Base-by-base conservation (phyloP, 2,113 vertebrate species). In the Pedetes capensis region DNA sequence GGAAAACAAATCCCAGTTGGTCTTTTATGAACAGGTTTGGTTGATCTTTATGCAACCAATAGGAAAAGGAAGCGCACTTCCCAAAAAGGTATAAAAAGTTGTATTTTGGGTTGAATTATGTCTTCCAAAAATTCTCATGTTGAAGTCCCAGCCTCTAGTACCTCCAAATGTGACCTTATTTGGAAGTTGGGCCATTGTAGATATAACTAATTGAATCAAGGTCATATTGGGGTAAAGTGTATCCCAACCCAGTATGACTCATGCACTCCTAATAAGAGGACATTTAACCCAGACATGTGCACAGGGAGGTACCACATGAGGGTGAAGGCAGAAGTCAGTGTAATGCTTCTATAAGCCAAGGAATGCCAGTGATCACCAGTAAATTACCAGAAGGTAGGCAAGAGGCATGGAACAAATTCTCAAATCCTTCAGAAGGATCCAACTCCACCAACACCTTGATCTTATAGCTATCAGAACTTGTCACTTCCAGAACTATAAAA, bases 1-100 rank as follows among this genome's bases (percentile, higher is more conserved):
- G 12, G 22, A 76, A 66, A 55, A 79, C 0, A 74, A 95, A 93
- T 97, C 90, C 64, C 71, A 97, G 37, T 22, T 97, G 89, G 76
- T 95, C 86, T 96, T 97, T 93, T 93, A 81, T 85, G 82, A 90
- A 53, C 96, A 94, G 88, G 75, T 97, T 96, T 96, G 2, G 3
- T 76, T 97, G 96, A 95, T 96, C 95, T 97, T 97, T 75, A 81
- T 94, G 80, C n/a, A 97, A 92, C 63, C 90, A 92, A 93, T 39
- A 93, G 80, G 66, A 96, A 96, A 89, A 79, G 79, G 78, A 97
- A 96, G 93, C 49, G 59, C 61, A 53, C 37, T 79, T 96, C 39
- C 0, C 13, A 72, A 59, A 64, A 84, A 69, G 68, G n/a, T 59
- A 55, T 66, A 22, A 93, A 57, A 82, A 5, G 51, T 29, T 37